Conservation (phyloP, 2,888 invertebrate genomes). For the Oxycera nigricornis region DNA sequence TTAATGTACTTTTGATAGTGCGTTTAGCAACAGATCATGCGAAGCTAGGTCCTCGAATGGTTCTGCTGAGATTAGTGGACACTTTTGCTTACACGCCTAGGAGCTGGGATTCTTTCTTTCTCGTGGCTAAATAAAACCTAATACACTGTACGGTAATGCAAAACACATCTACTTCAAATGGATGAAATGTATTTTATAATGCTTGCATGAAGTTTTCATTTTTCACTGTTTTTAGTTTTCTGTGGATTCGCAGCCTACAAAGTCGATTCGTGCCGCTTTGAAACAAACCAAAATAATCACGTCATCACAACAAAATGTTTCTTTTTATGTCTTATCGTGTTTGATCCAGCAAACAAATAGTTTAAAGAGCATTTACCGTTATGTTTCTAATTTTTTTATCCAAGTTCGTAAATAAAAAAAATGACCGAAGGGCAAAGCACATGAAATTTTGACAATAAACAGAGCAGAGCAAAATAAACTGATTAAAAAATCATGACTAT, state of each 20-base stretch:
- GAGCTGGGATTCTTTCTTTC: not conserved
- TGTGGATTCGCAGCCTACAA: not conserved
- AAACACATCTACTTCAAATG: too few species aligned
- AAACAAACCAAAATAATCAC: slow-evolving; percentile 15
- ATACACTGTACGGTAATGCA: not conserved
- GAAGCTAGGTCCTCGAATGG: not conserved
- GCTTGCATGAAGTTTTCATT: slow-evolving; percentile 25
- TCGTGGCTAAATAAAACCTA: not conserved
- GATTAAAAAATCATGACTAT: slow-evolving; percentile 10
- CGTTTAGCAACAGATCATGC: not conserved
- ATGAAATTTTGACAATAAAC: slow-evolving; percentile 35
- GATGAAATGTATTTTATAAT: slow-evolving; percentile 32
- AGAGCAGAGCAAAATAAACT: too few species aligned
- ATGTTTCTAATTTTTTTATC: slow-evolving; percentile 35
- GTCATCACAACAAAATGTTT: slow-evolving; percentile 19
- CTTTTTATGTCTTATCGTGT: slow-evolving; percentile 10
- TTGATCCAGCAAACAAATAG: slow-evolving; percentile 42
- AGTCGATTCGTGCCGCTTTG: not conserved
- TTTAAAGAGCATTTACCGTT: slow-evolving; percentile 16
- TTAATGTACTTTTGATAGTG: not conserved
- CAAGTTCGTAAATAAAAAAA: slow-evolving; percentile 27
- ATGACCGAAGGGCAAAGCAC: slow-evolving; percentile 16
- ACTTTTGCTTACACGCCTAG: not conserved
- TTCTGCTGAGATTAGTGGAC: not conserved
- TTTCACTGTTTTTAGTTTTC: not conserved